Evolutionary conservation across 2,797 vertebrate genomes (phyloP).

Genomic region (Myotis myotis): DNA sequence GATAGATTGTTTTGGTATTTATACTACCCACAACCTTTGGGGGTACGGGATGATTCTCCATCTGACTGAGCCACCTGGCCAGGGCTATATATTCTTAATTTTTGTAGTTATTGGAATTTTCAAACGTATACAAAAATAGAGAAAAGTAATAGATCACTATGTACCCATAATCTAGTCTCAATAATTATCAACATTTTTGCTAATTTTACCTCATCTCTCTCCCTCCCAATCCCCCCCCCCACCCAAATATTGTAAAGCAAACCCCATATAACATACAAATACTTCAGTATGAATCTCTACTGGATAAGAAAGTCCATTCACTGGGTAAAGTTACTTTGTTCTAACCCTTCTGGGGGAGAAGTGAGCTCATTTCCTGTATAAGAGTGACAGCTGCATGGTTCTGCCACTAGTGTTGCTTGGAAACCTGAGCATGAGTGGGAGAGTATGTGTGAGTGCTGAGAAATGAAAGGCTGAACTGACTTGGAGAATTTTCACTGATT

Average conservation of each 20-base stretch:
- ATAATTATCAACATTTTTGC: background rate
- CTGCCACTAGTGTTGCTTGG: background rate
- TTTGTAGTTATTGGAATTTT: background rate
- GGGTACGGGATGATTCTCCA: background rate
- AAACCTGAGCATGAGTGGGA: background rate
- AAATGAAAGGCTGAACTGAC: background rate
- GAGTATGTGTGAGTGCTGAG: background rate
- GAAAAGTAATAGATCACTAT: background rate
- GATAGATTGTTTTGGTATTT: background rate
- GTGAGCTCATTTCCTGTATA: background rate
- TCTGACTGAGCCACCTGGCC: background rate
- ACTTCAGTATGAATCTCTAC: background rate
- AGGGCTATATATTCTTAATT: background rate
- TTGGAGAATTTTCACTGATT: background rate
- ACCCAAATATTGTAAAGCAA: background rate
- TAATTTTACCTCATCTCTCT: background rate
- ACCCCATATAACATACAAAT: background rate
- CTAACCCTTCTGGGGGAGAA: background rate
- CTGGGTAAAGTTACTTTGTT: background rate
- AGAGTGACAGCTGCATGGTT: background rate
- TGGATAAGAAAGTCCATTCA: background rate
- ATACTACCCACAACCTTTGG: background rate
- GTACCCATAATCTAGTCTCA: background rate
- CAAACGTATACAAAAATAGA: constrained; percentile 13
- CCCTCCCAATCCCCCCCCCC: background rate